Conservation (phyloP, 2,797 vertebrate species). For the Protonibea diacanthus region DNA sequence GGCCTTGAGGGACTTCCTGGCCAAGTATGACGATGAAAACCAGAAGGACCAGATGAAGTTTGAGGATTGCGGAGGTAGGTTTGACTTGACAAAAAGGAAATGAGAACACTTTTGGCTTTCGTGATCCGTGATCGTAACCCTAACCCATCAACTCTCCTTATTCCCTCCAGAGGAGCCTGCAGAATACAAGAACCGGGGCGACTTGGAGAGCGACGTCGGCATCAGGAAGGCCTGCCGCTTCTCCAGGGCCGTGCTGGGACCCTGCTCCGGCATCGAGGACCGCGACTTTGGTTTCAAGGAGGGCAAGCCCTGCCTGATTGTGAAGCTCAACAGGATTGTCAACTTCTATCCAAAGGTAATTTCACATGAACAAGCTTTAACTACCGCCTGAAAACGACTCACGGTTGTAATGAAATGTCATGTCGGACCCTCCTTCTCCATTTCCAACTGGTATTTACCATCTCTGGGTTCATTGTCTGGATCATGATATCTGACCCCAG, state of each 20-base stretch:
- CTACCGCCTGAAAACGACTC: not conserved
- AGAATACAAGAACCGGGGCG: constrained; percentile 86
- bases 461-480: not conserved
- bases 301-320: constrained; percentile 92
- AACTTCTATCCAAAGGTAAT: constrained; percentile 92
- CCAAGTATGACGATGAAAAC: constrained; percentile 70
- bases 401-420: not conserved
- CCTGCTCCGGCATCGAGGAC: constrained; percentile 91
- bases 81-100: too few relatives aligned
- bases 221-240: constrained; percentile 91
- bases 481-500: not conserved
- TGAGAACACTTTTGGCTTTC: too few relatives aligned
- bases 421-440: not conserved
- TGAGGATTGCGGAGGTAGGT: constrained; percentile 90
- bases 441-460: not conserved
- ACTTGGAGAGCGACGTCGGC: constrained; percentile 83
- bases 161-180: constrained; percentile 79
- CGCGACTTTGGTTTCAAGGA: constrained; percentile 87
- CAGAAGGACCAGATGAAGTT: constrained; percentile 86
- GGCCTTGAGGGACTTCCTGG: constrained; percentile 85
- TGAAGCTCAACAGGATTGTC: constrained; percentile 96
- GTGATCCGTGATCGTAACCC: too few relatives aligned
- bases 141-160: not conserved
- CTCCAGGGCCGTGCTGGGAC: constrained; percentile 84
- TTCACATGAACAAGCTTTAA: not conserved